Conservation (phyloP, 2,888 invertebrate genomes). For the Anticlea derivata region DNA sequence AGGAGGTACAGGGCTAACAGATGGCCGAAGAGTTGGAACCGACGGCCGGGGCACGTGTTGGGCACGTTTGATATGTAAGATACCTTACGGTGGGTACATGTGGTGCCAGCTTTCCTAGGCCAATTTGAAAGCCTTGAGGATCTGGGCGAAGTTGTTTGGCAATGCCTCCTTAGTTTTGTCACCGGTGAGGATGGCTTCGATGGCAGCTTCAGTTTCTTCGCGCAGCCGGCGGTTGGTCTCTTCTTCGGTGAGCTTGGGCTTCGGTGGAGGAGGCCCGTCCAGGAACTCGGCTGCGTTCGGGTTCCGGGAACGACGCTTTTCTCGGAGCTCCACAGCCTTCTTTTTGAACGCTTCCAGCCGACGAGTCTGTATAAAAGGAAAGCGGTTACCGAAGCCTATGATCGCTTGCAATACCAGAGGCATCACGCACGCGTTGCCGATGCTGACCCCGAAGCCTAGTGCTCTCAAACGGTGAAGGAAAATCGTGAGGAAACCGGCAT, state of each 20-base stretch:
- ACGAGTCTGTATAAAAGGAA: conserved; percentile 1
- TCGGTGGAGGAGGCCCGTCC: neutral
- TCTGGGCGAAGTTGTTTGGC: neutral
- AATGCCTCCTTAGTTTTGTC: conserved; percentile 9
- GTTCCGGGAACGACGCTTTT: conserved; percentile 7
- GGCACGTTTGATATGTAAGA: conserved; percentile 3
- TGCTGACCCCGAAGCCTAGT: too few species aligned
- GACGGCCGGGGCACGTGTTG: neutral
- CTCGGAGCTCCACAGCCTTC: neutral
- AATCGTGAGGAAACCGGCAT: too few species aligned
- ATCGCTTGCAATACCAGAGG: too few species aligned
- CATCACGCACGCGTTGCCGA: too few species aligned
- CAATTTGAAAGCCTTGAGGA: conserved; percentile 3
- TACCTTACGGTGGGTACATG: neutral
- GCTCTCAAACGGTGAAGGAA: too few species aligned
- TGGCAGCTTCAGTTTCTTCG: conserved; percentile 16
- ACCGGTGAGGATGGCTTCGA: conserved; percentile 13
- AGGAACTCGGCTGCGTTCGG: conserved; percentile 2
- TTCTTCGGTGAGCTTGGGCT: conserved; percentile 6
- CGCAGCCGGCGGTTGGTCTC: conserved; percentile 5
- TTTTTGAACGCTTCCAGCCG: conserved; percentile 10
- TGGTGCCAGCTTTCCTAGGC: neutral
- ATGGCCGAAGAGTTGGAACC: neutral
- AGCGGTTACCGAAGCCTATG: too few species aligned
- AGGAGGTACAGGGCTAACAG: conserved; percentile 1